Evolutionary conservation across 2,113 vertebrate genomes (phyloP).

Genomic region (Peromyscus maniculatus): DNA sequence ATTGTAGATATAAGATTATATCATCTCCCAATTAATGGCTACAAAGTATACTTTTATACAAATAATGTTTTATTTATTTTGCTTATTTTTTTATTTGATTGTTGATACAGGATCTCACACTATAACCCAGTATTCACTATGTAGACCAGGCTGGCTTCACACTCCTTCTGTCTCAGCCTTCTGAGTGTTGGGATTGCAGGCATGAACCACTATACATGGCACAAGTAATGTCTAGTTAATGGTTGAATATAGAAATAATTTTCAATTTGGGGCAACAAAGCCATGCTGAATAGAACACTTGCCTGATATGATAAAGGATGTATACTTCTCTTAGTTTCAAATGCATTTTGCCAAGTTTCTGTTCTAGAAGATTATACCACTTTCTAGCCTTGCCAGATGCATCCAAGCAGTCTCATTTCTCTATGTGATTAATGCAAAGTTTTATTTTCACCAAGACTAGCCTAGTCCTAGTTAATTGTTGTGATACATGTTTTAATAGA

Average conservation of each 20-base stretch:
- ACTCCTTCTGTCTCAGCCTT: background rate
- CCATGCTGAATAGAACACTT: background rate
- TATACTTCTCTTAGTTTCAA: background rate
- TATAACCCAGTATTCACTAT: background rate
- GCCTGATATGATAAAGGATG: background rate
- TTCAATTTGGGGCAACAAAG: background rate
- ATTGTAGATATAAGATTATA: constrained; percentile 16
- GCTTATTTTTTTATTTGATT: background rate
- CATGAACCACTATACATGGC: background rate
- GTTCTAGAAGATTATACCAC: background rate
- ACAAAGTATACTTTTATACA: background rate
- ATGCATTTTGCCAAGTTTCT: background rate
- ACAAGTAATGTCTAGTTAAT: constrained; percentile 4
- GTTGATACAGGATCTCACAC: background rate
- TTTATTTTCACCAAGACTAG: constrained; percentile 26
- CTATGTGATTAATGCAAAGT: background rate
- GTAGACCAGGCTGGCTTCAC: background rate
- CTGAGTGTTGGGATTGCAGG: background rate
- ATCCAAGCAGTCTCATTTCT: background rate
- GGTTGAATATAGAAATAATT: background rate
- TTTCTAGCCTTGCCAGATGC: background rate
- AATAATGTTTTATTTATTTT: constrained; percentile 4
- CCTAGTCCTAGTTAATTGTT: background rate
- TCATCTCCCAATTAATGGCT: background rate
- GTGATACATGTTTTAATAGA: background rate